These are phyloP conservation scores for Deilephila elpenor DNA, from an alignment of 2,888 invertebrate genomes.

Conservation along the genomic window DNA sequence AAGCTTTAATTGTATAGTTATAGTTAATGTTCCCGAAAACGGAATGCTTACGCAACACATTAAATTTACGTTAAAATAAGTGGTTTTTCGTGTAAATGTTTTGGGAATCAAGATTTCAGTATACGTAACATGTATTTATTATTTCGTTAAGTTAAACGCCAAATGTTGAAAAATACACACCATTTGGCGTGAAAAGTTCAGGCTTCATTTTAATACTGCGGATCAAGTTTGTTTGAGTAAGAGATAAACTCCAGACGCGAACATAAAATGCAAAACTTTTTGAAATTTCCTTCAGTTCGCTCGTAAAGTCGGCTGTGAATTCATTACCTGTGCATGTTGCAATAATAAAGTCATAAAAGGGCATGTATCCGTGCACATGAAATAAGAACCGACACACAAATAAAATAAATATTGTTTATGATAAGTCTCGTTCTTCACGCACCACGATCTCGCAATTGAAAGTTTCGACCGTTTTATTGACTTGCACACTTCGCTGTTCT, in stretches of 20 bases:
- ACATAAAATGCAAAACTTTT: slow-evolving; percentile 25
- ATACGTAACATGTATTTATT: neutral
- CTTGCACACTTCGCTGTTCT: neutral
- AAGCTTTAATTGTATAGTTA: neutral
- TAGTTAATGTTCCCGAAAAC: neutral
- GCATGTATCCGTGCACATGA: slow-evolving; percentile 34
- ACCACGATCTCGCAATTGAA: neutral
- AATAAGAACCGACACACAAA: slow-evolving; percentile 9
- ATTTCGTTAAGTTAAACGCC: neutral
- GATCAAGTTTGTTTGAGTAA: slow-evolving; percentile 2
- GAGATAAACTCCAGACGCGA: slow-evolving; percentile 3
- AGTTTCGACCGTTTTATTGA: neutral
- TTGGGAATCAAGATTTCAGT: neutral
- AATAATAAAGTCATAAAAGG: slow-evolving; percentile 53
- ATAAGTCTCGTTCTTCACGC: neutral
- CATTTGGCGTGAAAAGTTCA: neutral
- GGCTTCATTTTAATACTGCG: neutral
- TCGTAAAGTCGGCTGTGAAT: slow-evolving; percentile 48
- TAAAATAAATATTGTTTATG: slow-evolving; percentile 8
- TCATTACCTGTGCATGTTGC: slow-evolving; percentile 46
- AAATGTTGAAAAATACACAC: neutral
- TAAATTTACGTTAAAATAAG: neutral
- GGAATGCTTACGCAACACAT: slow-evolving; percentile 8
- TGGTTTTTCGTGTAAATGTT: neutral
- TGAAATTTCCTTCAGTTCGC: slow-evolving; percentile 28